Conservation (phyloP, 2,113 vertebrate genomes). For the Azemiops feae region DNA sequence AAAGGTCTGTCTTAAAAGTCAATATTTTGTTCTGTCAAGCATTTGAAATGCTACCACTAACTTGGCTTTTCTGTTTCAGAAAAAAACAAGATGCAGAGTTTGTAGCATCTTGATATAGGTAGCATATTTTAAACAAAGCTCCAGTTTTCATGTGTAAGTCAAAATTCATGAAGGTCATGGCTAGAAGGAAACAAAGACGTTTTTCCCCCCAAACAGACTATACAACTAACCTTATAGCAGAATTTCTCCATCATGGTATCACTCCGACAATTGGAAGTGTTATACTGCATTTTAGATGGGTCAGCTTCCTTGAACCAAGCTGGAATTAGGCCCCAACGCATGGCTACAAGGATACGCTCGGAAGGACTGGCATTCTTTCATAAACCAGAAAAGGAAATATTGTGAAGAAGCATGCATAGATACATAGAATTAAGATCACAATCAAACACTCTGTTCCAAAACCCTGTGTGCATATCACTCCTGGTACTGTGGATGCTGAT, state of each 20-base stretch:
- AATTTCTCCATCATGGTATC: conserved; percentile 87
- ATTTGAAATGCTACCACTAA: neutral
- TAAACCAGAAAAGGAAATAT: neutral
- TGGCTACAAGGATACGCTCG: conserved; percentile 83
- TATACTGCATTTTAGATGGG: conserved; percentile 86
- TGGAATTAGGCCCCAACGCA: conserved; percentile 95
- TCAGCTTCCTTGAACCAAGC: conserved; percentile 86
- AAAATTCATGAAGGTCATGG: neutral
- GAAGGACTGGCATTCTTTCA: conserved; percentile 82
- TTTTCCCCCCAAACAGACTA: neutral
- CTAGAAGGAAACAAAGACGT: neutral
- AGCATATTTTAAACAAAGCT: neutral
- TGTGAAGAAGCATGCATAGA: neutral
- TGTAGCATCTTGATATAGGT: neutral
- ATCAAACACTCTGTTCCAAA: neutral
- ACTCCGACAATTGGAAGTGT: conserved; percentile 90
- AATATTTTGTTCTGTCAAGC: neutral
- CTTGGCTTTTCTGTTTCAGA: neutral
- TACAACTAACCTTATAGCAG: conserved; percentile 84
- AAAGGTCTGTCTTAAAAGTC: neutral
- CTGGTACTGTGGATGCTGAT: neutral
- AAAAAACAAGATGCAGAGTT: neutral
- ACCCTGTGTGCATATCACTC: neutral
- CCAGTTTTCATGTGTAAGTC: neutral
- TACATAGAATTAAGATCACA: neutral